These are phyloP conservation scores for Trachelipus rathkii DNA, from an alignment of 1,140 invertebrate species.

Conservation along the genomic window DNA sequence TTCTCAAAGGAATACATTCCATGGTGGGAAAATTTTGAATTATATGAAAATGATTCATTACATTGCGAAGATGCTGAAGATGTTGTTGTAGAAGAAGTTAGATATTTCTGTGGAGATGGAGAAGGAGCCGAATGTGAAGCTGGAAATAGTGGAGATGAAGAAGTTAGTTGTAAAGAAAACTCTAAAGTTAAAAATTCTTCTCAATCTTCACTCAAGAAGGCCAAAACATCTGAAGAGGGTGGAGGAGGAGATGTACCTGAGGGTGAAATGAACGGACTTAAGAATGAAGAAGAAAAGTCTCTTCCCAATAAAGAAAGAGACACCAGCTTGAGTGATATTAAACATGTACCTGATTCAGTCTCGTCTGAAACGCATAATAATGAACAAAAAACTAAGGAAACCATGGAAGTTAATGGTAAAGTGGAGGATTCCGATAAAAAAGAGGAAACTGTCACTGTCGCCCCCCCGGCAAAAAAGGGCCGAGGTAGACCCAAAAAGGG, in stretches of 20 bases:
- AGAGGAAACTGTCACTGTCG: constrained; percentile 1
- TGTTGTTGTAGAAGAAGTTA: constrained; percentile 37
- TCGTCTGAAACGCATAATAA: not conserved
- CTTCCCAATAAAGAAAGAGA: not conserved
- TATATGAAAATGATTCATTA: constrained; percentile 27
- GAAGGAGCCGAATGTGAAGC: constrained; percentile 36
- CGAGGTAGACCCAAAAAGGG: constrained; percentile 41
- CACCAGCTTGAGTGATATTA: not conserved
- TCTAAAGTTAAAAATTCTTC: not conserved
- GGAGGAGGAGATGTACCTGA: not conserved
- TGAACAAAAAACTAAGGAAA: constrained; percentile 4
- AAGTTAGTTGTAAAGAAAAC: not conserved
- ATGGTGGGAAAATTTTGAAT: constrained; percentile 44
- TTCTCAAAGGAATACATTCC: constrained; percentile 16
- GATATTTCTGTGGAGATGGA: constrained; percentile 36
- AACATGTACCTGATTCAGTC: not conserved
- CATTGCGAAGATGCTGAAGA: constrained; percentile 36
- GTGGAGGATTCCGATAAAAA: constrained; percentile 25
- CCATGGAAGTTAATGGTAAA: constrained; percentile 21
- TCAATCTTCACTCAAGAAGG: not conserved
- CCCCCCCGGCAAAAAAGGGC: not conserved
- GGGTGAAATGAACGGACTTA: not conserved
- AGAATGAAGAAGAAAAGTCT: not conserved
- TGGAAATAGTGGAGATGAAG: constrained; percentile 40
- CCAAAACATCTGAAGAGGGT: not conserved